These are phyloP conservation scores for Chesias legatella DNA, from an alignment of 2,888 invertebrate genomes.

Conservation along the genomic window DNA sequence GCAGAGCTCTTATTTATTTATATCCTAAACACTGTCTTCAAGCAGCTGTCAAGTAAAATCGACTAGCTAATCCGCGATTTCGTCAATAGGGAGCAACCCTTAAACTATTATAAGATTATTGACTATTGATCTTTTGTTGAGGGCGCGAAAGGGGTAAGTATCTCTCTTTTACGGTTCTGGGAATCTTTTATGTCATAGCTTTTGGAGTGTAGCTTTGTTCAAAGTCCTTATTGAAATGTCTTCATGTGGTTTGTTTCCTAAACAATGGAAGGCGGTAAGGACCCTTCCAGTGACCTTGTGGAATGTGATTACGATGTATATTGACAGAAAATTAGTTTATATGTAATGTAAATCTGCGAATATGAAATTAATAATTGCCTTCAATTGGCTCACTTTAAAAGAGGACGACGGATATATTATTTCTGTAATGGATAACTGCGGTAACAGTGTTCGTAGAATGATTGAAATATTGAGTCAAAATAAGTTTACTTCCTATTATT, in stretches of 20 bases:
- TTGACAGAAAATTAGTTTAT: too few species aligned
- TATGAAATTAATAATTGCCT: too few species aligned
- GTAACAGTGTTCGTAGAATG: too few species aligned
- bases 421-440: too few species aligned
- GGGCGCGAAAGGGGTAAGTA: slow-evolving; percentile 65
- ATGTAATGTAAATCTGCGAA: too few species aligned
- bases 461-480: too few species aligned
- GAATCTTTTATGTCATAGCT: slow-evolving; percentile 25
- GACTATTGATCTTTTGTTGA: slow-evolving; percentile 71
- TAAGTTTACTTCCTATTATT: too few species aligned
- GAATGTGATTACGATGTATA: too few species aligned
- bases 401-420: too few species aligned
- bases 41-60: slow-evolving; percentile 44
- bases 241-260: slow-evolving; percentile 18
- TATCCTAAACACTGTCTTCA: slow-evolving; percentile 15
- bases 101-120: slow-evolving; percentile 74
- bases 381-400: too few species aligned
- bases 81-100: slow-evolving; percentile 45
- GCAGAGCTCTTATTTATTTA: not conserved
- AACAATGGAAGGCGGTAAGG: slow-evolving; percentile 17
- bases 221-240: slow-evolving; percentile 11
- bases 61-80: slow-evolving; percentile 49
- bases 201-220: slow-evolving; percentile 25
- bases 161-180: slow-evolving; percentile 50
- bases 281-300: not conserved